Percentiles rank a stretch among this genome's conserved stretches.
Conservation (phyloP, 2,797 vertebrate genomes). For the Meda fulgida region DNA sequence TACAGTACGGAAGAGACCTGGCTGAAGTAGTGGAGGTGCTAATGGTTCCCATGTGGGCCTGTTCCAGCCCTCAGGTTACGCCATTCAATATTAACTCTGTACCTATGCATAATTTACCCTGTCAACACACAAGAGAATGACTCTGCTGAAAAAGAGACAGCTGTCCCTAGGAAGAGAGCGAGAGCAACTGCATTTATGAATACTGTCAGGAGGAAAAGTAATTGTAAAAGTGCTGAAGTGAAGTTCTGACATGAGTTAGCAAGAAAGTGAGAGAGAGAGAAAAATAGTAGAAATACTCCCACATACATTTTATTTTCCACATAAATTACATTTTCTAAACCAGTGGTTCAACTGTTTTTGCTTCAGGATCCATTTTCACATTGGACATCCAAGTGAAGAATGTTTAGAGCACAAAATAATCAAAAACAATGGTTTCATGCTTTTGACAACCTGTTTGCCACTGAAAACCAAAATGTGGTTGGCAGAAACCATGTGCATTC, state of each 20-base stretch:
- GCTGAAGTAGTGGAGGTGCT: slow-evolving; percentile 4
- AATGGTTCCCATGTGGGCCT: slow-evolving; percentile 62
- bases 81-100: slow-evolving; percentile 77
- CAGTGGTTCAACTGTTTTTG: background rate
- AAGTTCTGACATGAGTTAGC: background rate
- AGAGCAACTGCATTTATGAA: background rate
- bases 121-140: slow-evolving; percentile 68
- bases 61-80: slow-evolving; percentile 74
- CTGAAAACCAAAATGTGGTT: background rate
- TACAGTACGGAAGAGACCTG: background rate
- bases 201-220: background rate
- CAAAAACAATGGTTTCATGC: background rate
- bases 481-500: background rate
- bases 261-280: background rate
- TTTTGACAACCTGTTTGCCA: background rate
- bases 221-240: background rate
- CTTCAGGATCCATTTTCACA: background rate
- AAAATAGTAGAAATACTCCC: background rate
- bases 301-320: background rate
- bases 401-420: background rate
- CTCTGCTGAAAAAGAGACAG: slow-evolving; percentile 50
- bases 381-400: background rate
- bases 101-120: slow-evolving; percentile 79
- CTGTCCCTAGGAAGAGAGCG: slow-evolving; percentile 48
- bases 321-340: background rate